Conservation (phyloP, 2,797 vertebrate species). For the Syndactyla subalaris region DNA sequence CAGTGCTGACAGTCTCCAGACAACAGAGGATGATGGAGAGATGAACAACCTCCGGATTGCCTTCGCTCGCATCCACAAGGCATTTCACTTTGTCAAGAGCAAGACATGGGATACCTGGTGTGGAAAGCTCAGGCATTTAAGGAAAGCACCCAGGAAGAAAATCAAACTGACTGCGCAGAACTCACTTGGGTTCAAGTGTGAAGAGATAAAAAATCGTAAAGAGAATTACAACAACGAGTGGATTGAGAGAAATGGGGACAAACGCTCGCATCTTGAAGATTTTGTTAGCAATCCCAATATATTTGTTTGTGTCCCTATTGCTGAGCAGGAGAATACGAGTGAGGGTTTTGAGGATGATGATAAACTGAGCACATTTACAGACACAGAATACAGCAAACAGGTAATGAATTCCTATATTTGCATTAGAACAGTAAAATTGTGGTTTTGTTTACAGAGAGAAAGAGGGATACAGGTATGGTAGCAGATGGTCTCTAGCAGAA, state of each 20-base stretch:
- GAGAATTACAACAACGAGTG: conserved; percentile 74
- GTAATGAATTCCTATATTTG: conserved; percentile 29
- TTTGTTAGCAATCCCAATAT: conserved; percentile 85
- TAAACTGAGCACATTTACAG: conserved; percentile 70
- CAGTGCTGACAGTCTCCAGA: conserved; percentile 88
- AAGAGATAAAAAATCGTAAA: background rate
- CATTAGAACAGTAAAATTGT: background rate
- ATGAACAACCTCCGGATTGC: conserved; percentile 94
- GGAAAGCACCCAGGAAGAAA: conserved; percentile 79
- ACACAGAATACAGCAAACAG: conserved; percentile 54
- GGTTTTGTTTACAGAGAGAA: too few relatives aligned
- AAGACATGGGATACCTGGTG: conserved; percentile 73
- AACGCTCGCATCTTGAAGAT: conserved; percentile 76
- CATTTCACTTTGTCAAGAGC: conserved; percentile 65
- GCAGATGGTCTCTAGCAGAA: background rate
- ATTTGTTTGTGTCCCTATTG: conserved; percentile 91
- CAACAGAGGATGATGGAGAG: conserved; percentile 91
- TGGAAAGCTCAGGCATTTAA: conserved; percentile 77
- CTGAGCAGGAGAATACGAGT: conserved; percentile 89
- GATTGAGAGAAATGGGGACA: conserved; percentile 70
- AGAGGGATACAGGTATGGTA: background rate
- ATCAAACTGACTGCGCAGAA: conserved; percentile 71
- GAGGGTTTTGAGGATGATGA: conserved; percentile 85
- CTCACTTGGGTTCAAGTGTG: background rate
- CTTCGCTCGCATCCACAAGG: conserved; percentile 85